Percentiles rank a stretch among this genome's conserved stretches.
Evolutionary conservation across 2,797 vertebrate species (phyloP).

Genomic region (Onychomys torridus): DNA sequence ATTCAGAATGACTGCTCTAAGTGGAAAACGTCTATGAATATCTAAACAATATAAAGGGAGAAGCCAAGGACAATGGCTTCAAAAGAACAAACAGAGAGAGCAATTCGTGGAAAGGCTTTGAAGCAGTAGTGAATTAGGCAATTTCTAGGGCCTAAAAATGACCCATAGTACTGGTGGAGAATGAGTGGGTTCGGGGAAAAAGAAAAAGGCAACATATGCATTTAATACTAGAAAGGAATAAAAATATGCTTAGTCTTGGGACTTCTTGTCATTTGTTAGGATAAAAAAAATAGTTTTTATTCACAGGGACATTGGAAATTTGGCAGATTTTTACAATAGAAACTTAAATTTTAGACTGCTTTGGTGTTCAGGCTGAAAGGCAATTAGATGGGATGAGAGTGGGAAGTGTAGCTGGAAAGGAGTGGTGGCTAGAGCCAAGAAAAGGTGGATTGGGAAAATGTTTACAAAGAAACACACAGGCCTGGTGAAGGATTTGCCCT

Average conservation of each 20-base stretch:
- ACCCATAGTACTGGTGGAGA: not conserved
- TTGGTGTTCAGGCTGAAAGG: not conserved
- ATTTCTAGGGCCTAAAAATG: not conserved
- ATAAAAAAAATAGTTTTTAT: not conserved
- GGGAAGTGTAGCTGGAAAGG: not conserved
- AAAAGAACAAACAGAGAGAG: not conserved
- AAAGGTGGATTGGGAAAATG: not conserved
- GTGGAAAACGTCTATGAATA: not conserved
- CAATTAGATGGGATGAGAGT: not conserved
- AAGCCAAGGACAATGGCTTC: not conserved
- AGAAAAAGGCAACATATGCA: not conserved
- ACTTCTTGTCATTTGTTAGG: not conserved
- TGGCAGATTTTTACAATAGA: not conserved
- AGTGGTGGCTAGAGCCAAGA: not conserved
- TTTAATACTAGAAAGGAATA: not conserved
- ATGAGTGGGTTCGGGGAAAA: no score
- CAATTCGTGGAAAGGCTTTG: not conserved
- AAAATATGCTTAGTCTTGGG: not conserved
- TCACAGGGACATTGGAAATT: not conserved
- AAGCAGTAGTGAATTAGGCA: not conserved
- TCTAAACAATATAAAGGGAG: not conserved
- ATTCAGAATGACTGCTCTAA: not conserved
- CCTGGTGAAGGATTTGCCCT: not conserved
- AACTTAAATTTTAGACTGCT: conserved; percentile 5
- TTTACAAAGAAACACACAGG: not conserved